phyloP scores from a whole-genome alignment of 2,888 invertebrate species.

The Tolmerus cingulatus region DNA sequence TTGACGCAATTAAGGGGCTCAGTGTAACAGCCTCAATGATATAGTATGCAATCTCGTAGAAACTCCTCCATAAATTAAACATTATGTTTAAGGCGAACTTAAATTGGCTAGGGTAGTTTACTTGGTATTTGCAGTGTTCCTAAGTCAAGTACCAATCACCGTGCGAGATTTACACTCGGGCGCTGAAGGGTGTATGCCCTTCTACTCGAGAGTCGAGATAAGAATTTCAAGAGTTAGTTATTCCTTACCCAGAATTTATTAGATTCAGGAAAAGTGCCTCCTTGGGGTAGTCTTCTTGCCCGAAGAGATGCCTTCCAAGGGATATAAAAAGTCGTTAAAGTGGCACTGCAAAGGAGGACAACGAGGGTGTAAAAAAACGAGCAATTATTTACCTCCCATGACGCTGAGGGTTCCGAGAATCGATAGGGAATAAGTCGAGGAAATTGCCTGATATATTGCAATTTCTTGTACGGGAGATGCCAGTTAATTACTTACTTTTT shows the following conservation, averaged over 20 bases:
- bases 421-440: not conserved
- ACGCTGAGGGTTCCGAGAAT: not conserved
- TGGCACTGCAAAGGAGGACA: not conserved
- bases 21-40: not conserved
- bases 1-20: not conserved
- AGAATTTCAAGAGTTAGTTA: conserved; percentile 29
- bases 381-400: not conserved
- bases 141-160: conserved; percentile 14
- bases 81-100: conserved; percentile 10
- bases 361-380: conserved; percentile 8
- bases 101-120: not conserved
- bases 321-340: conserved; percentile 27
- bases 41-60: not conserved
- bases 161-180: not conserved
- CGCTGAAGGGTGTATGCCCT: not conserved
- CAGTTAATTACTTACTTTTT: not conserved
- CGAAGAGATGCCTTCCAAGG: not conserved
- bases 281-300: not conserved
- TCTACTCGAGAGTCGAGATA: not conserved
- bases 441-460: conserved; percentile 11
- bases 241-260: conserved; percentile 11
- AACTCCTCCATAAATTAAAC: conserved; percentile 21
- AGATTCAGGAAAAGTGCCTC: conserved; percentile 8
- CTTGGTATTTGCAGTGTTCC: not conserved
- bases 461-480: not conserved